phyloP scores from a whole-genome alignment of 2,797 vertebrate genomes.

The Euphonia xanthogaster region DNA sequence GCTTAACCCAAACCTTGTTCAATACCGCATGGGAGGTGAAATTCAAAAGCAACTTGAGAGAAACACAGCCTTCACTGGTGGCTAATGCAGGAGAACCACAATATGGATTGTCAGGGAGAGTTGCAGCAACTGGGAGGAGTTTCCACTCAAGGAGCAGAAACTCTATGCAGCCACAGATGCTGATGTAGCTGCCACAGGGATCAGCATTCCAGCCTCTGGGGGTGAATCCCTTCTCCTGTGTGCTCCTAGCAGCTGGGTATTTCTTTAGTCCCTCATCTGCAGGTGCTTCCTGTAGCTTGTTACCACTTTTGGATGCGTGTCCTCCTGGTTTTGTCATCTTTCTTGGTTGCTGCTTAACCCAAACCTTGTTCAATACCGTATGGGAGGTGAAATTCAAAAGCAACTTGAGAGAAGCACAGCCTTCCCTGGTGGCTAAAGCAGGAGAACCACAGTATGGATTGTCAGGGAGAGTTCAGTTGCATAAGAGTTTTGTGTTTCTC shows the following conservation, averaged over 20 bases:
- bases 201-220: background rate
- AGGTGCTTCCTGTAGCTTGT: no score
- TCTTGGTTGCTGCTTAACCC: background rate
- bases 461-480: background rate
- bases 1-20: background rate
- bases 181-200: constrained; percentile 76
- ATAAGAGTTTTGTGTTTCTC: background rate
- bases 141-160: constrained; percentile 80
- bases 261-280: background rate
- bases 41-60: background rate
- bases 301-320: accelerated
- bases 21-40: background rate
- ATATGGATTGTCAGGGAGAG: background rate
- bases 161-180: constrained; percentile 85
- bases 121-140: constrained; percentile 81
- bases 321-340: background rate
- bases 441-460: background rate
- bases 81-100: background rate
- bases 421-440: background rate
- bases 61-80: background rate
- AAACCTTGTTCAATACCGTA: background rate
- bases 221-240: background rate
- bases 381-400: background rate
- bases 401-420: background rate
- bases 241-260: background rate